Base-by-base conservation (phyloP, 2,113 vertebrate genomes). In the Chlamydotis undulata region DNA sequence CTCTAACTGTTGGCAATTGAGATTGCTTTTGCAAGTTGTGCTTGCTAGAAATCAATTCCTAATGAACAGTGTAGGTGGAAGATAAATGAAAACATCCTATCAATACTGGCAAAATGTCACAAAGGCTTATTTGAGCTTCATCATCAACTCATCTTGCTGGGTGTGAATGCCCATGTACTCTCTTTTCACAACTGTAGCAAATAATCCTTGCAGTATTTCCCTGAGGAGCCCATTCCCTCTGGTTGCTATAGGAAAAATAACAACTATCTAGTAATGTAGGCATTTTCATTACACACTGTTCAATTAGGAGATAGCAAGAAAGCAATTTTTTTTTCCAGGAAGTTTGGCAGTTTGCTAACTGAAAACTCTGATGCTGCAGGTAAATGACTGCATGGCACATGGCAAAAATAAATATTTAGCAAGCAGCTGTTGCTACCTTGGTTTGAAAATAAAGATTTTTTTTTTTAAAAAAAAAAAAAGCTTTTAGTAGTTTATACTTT, bases 21-120 rank as follows among this genome's bases (percentile, higher is more conserved):
- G 21, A 15, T 31, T 64, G 28, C 37, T 74, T 57, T 43, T 64
- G 63, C n/a, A 49, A 81, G 53, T 6, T 59, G 13, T 45, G 17
- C 13, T 89, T 90, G 70, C 39, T 93, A 61, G 53, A 90, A 93
- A 78, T 94, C 50, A 78, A 77, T 88, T 85, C 71, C 60, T 94
- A 90, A 90, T 75, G 82, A 94, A 70, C 55, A 81, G 49, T 9
- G 28, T 35, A 74, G 85, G n/a, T 43, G 47, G 47, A 90, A 86
- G 43, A 92, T 41, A 86, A 88, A 67, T 70, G 52, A 86, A 94
- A 96, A 92, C 19, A 53, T 87, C 73, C 73, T 50, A 65, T 79
- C 70, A 52, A 87, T 89, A n/a, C 63, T 35, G 41, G 29, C 47
- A 90, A 92, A 94, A 81, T 60, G 39, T 80, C 83, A 80, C 50